Percentiles rank a stretch among this genome's conserved stretches.
Evolutionary conservation across 2,113 vertebrate species (phyloP).

Genomic region (Campylomormyrus numenius): DNA sequence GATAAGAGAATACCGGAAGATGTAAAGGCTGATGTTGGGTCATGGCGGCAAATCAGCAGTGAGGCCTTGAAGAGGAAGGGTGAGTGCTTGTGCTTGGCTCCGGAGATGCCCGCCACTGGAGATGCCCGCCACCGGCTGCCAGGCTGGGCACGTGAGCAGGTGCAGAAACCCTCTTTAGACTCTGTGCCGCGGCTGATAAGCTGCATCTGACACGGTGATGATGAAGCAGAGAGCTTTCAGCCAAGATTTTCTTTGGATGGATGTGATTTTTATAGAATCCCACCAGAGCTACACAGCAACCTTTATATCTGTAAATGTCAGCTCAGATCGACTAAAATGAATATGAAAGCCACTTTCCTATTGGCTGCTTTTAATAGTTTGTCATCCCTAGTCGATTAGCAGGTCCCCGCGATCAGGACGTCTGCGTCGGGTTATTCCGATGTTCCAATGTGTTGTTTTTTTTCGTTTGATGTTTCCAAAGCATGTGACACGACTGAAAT

Average conservation of each 20-base stretch:
- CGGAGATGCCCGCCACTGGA: background rate
- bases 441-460: background rate
- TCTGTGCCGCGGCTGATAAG: background rate
- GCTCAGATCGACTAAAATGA: background rate
- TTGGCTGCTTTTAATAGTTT: background rate
- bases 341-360: background rate
- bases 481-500: background rate
- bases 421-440: background rate
- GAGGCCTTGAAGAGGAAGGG: background rate
- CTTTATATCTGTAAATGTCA: constrained; percentile 5
- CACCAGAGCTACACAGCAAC: background rate
- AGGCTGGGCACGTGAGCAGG: background rate
- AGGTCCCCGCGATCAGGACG: background rate
- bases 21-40: background rate
- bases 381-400: background rate
- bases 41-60: background rate
- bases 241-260: constrained; percentile 14
- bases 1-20: background rate
- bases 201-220: background rate
- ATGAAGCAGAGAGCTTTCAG: background rate
- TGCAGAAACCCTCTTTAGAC: background rate
- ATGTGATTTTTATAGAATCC: constrained; percentile 4
- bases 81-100: background rate
- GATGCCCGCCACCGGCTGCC: background rate
- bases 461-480: background rate